Base-by-base conservation (phyloP, 2,797 vertebrate species). In the Xerus rutilus region DNA sequence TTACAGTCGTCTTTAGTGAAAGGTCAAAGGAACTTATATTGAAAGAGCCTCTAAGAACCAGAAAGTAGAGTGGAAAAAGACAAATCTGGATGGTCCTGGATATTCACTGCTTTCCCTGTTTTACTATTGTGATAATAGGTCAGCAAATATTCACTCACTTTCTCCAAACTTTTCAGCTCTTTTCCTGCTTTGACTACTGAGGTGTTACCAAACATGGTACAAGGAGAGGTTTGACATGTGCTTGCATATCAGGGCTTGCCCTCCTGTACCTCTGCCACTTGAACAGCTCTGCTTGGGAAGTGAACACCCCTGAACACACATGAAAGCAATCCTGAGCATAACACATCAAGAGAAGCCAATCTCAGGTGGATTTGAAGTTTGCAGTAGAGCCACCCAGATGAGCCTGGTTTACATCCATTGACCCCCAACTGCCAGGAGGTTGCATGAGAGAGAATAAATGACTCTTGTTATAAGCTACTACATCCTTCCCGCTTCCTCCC, bases 1-100 rank as follows among this genome's bases (percentile, higher is more conserved):
- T 92, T 77, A 82, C 47, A 78, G 57, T 73, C 86, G 49, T 84
- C 77, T 79, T 94, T 87, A 59, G 65, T 87, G 52, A 77, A 93
- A 79, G 47, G 45, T 91, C 83, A 69, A 93, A 86, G 62, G 5
- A 5, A 83, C 54, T 78, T 77, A 18, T 39, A 86, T 73, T 35
- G 72, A 79, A 77, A 59, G 69, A 89, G 54, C 7, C 49, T 54
- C 39, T 54, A 78, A 86, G 57, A 79, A 23, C 20, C 77, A 83
- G 78, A 25, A 93, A 78, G 30, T 72, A 11, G 39, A 81, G 47
- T 67, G 43, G 43, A 74, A 97, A 65, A 89, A 93, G 17, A 45
- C 23, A 88, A 72, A 91, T 73, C 32, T 86, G 5, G 54, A 65
- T 12, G 25, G n/a, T 59, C 43, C 47, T 72, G 43, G 45, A 57